Conservation (phyloP, 2,888 invertebrate genomes). For the Nemoura dubitans region DNA sequence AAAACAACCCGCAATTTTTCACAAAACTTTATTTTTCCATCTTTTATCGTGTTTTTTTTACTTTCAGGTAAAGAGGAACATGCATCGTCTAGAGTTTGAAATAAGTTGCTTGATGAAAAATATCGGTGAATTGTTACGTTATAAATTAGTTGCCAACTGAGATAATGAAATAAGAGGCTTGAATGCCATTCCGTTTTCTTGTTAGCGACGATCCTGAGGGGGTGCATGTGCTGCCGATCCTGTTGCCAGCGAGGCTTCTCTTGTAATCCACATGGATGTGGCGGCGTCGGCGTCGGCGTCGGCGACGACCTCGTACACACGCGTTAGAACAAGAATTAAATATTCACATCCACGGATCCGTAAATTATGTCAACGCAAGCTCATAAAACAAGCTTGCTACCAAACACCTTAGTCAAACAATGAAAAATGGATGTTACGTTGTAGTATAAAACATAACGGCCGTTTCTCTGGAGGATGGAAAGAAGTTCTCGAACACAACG, state of each 20-base stretch:
- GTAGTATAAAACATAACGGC: not conserved
- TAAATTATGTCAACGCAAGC: not conserved
- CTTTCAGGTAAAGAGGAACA: not conserved
- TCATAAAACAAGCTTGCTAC: not conserved
- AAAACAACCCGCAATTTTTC: slow-evolving; percentile 17
- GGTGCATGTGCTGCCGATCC: not conserved
- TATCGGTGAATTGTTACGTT: not conserved
- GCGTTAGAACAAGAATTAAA: not conserved
- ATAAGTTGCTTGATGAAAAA: not conserved
- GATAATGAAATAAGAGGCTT: not conserved
- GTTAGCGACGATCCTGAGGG: not conserved
- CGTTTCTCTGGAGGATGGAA: not conserved
- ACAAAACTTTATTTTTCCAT: slow-evolving; percentile 19
- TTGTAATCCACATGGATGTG: not conserved
- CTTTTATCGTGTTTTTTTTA: not conserved
- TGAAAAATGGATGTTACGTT: not conserved
- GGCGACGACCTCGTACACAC: not conserved
- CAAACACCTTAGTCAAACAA: not conserved
- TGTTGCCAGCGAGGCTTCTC: not conserved
- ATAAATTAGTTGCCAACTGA: not conserved
- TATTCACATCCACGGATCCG: not conserved
- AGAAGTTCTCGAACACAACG: not conserved
- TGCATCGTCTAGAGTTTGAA: not conserved
- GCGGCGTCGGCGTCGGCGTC: slow-evolving; percentile 18
- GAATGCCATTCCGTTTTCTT: not conserved